These are phyloP conservation scores for Escarpia spicata DNA, from an alignment of 2,888 invertebrate species.

Conservation along the genomic window DNA sequence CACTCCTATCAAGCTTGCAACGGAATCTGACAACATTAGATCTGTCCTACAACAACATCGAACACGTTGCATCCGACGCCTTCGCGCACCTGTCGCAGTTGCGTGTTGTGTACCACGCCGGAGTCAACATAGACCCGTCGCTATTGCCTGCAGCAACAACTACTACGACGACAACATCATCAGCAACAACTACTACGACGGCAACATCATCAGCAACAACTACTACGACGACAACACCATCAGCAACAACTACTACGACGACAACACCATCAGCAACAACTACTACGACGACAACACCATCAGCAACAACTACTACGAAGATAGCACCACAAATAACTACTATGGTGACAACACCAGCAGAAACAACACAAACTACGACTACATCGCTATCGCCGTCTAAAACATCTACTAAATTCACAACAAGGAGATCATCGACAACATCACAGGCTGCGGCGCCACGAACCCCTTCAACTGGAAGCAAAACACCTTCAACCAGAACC, in stretches of 20 bases:
- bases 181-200: background rate
- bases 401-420: no score
- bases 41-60: background rate
- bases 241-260: background rate
- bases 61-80: background rate
- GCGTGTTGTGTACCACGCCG: background rate
- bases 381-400: background rate
- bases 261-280: background rate
- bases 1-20: background rate
- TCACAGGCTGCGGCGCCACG: background rate
- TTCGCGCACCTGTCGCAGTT: background rate
- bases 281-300: background rate
- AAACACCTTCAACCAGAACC: background rate
- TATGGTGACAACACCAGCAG: background rate
- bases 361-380: background rate
- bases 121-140: background rate
- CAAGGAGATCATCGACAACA: background rate
- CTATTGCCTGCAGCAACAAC: background rate
- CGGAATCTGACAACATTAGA: background rate
- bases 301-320: background rate
- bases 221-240: background rate
- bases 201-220: background rate
- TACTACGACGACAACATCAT: background rate
- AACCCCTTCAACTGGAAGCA: background rate
- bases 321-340: background rate